These are phyloP conservation scores for Drymodes brunneopygia DNA, from an alignment of 2,113 vertebrate species.

Conservation along the genomic window DNA sequence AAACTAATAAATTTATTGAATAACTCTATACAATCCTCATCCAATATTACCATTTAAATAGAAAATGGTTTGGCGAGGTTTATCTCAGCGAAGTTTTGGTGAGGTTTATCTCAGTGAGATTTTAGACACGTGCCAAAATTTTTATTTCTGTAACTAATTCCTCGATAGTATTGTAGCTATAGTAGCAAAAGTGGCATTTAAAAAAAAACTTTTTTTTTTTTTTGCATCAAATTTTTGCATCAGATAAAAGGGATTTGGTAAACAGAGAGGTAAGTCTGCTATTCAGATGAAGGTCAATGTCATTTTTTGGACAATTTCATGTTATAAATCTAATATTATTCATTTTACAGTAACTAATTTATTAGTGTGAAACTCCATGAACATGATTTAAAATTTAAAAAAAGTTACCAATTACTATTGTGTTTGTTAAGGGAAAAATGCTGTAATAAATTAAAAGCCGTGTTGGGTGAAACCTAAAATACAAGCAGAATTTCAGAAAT, in stretches of 20 bases:
- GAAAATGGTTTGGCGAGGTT: neutral
- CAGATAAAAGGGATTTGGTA: neutral
- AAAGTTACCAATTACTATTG: neutral
- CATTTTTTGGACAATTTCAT: neutral
- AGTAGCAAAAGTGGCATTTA: neutral
- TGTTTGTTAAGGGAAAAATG: neutral
- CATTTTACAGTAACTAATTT: neutral
- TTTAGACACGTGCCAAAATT: neutral
- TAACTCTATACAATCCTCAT: neutral
- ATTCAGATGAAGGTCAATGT: neutral
- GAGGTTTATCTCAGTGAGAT: neutral
- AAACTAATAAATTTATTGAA: neutral
- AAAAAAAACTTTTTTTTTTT: no score
- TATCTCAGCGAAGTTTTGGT: neutral
- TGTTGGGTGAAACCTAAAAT: neutral
- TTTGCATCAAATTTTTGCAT: no score
- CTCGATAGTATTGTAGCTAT: neutral
- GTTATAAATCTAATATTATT: neutral
- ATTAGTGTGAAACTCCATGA: neutral
- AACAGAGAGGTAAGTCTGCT: neutral
- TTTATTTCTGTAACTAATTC: neutral
- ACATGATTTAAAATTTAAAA: neutral
- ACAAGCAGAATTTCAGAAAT: neutral
- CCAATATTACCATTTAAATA: neutral
- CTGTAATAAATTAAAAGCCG: neutral